phyloP scores from a whole-genome alignment of 2,797 vertebrate species.

The Alectoris magna region DNA sequence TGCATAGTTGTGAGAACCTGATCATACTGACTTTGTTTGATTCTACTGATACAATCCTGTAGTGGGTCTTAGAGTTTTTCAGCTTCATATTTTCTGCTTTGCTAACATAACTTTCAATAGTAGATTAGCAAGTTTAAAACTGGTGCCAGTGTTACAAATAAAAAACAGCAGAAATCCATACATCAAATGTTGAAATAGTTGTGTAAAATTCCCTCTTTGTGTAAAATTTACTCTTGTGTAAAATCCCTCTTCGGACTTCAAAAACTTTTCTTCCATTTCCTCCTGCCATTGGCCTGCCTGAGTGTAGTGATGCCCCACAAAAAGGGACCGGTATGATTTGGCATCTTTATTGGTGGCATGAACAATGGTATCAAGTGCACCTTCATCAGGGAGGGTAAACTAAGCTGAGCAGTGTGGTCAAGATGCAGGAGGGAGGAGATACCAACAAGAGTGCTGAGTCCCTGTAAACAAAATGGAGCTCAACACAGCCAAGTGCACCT shows the following conservation, averaged over 20 bases:
- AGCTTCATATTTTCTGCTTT: constrained; percentile 47
- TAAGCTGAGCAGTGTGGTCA: neutral
- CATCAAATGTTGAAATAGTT: constrained; percentile 27
- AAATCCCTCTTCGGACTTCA: neutral
- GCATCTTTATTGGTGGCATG: neutral
- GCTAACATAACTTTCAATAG: constrained; percentile 32
- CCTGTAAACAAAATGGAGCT: neutral
- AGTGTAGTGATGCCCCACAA: neutral
- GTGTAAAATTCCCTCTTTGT: constrained; percentile 26
- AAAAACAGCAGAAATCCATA: constrained; percentile 33
- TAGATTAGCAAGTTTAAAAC: neutral
- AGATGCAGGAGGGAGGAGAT: neutral
- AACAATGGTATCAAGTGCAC: too few species aligned
- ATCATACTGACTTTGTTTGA: constrained; percentile 35
- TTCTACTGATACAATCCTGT: neutral
- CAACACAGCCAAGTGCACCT: neutral
- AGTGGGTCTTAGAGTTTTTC: neutral
- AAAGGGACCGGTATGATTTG: neutral
- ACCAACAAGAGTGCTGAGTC: neutral
- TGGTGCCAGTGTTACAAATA: constrained; percentile 6
- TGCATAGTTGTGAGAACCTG: neutral
- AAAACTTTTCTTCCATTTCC: constrained; percentile 8
- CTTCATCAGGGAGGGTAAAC: neutral
- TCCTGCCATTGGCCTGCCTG: neutral
- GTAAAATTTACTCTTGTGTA: neutral